These are phyloP conservation scores for Drosophila varians DNA, from an alignment of 1,140 invertebrate genomes.

Conservation along the genomic window DNA sequence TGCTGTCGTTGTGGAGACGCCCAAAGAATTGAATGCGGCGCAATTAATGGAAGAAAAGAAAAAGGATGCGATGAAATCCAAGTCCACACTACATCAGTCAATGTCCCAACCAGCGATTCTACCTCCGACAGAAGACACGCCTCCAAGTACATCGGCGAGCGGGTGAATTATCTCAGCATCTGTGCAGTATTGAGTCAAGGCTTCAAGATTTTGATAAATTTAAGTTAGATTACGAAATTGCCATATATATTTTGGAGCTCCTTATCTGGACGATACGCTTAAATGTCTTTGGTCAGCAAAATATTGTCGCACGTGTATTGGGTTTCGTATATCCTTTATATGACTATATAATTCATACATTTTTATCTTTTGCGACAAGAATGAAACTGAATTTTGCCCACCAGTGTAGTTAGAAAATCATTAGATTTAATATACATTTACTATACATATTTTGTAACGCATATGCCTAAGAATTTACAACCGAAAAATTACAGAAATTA, in stretches of 20 bases:
- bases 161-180: neutral
- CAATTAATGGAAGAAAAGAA: constrained; percentile 32
- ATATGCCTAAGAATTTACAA: constrained; percentile 28
- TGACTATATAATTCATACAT: no score
- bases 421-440: constrained; percentile 38
- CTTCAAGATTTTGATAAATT: constrained; percentile 72
- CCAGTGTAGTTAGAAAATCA: constrained; percentile 19
- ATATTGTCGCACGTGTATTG: neutral
- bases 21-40: constrained; percentile 53
- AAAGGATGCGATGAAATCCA: constrained; percentile 3
- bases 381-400: constrained; percentile 14
- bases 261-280: constrained; percentile 50
- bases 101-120: neutral
- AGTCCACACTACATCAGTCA: neutral
- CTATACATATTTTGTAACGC: constrained; percentile 32
- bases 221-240: constrained; percentile 56
- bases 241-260: constrained; percentile 56
- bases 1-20: constrained; percentile 51
- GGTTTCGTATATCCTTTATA: no score
- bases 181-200: neutral
- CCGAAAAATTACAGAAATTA: constrained; percentile 27
- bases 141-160: constrained; percentile 2
- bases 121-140: constrained; percentile 16
- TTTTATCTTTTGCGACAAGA: neutral
- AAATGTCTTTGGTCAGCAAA: constrained; percentile 35